These are phyloP conservation scores for Nymphalis polychloros DNA, from an alignment of 2,888 invertebrate species.

Conservation along the genomic window DNA sequence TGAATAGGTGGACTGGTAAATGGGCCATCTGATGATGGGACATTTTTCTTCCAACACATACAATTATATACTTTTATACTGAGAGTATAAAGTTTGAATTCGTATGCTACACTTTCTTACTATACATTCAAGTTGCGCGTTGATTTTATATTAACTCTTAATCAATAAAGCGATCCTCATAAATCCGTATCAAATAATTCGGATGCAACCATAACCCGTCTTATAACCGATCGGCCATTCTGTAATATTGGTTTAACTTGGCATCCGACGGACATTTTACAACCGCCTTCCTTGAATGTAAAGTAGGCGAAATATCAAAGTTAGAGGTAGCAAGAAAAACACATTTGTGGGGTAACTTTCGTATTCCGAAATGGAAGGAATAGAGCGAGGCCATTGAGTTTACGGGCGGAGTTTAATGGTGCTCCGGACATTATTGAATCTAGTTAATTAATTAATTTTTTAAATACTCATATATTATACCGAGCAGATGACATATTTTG, in stretches of 20 bases:
- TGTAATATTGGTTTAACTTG: constrained; percentile 44
- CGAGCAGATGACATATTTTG: not conserved
- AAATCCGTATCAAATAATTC: constrained; percentile 36
- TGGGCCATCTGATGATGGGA: no score
- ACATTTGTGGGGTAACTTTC: constrained; percentile 42
- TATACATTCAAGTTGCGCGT: not conserved
- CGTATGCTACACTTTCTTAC: no score
- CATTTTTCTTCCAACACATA: no score
- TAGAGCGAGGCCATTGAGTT: constrained; percentile 26
- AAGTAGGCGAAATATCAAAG: constrained; percentile 46
- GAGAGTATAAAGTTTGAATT: no score
- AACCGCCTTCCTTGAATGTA: constrained; percentile 43
- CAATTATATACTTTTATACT: no score
- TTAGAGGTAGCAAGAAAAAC: constrained; percentile 43
- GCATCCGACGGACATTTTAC: constrained; percentile 44
- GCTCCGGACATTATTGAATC: constrained; percentile 22
- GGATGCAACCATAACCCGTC: constrained; percentile 35
- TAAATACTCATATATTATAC: not conserved
- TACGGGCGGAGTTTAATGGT: constrained; percentile 30
- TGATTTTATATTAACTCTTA: constrained; percentile 13
- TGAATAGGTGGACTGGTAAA: no score
- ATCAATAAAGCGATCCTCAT: constrained; percentile 32
- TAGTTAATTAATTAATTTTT: constrained; percentile 22
- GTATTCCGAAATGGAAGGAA: constrained; percentile 33
- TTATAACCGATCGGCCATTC: constrained; percentile 40